Conservation (phyloP, 2,888 invertebrate genomes). For the Heteromurus nitidus region DNA sequence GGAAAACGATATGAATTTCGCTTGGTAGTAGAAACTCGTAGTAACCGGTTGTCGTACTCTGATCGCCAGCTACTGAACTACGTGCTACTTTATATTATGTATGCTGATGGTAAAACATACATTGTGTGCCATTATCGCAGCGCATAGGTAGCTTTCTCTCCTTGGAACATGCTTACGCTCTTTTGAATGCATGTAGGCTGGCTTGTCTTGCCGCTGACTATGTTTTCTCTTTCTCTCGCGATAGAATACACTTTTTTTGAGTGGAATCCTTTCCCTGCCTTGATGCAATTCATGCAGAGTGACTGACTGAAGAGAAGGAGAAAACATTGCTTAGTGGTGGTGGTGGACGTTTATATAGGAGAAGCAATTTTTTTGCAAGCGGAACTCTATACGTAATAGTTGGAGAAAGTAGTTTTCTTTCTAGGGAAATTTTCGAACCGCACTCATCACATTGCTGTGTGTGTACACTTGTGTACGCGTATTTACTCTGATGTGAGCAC, state of each 20-base stretch:
- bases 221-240: not conserved
- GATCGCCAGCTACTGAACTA: conserved; percentile 2
- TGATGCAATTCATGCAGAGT: conserved; percentile 8
- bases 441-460: conserved; percentile 31
- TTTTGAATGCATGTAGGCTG: not conserved
- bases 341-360: not conserved
- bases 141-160: too few species aligned
- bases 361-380: conserved; percentile 2
- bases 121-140: conserved; percentile 11
- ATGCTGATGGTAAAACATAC: conserved; percentile 2
- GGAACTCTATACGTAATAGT: conserved; percentile 18
- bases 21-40: not conserved
- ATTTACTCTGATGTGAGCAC: not conserved
- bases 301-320: too few species aligned
- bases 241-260: conserved; percentile 21
- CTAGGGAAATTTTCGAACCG: conserved; percentile 40
- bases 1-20: not conserved
- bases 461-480: not conserved
- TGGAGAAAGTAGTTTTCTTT: conserved; percentile 21
- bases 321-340: conserved; percentile 4
- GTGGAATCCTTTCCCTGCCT: conserved; percentile 18
- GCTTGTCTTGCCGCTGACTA: conserved; percentile 15
- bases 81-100: conserved; percentile 10
- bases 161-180: not conserved
- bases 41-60: not conserved